Evolutionary conservation across 2,113 vertebrate genomes (phyloP), one percentile per base, ranked within the genome.

Genomic region (Oncorhynchus kisutch): DNA sequence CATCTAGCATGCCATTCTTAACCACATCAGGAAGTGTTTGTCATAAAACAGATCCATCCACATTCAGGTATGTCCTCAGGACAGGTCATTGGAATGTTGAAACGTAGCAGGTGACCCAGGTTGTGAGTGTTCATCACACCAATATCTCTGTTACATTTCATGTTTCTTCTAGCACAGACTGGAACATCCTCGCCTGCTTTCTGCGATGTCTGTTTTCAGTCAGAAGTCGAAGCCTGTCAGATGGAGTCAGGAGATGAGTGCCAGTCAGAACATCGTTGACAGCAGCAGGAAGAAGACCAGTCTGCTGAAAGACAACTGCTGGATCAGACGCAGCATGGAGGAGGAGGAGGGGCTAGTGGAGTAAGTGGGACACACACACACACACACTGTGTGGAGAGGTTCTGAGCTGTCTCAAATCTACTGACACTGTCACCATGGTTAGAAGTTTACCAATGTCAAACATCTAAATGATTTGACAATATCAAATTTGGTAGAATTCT

Each of bases 291-390:
- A 91, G 79, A 91, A 87, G 80, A 89, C 92, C 59, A 83, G 86
- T 8, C 88, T 95, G 70, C 84, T 96, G 39, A 91, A 95, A 78
- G 95, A 96, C 75, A 94, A 81, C 85, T 95, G 94, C 72, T 96
- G 95, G 95, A 96, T 96, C 88, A 96, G 90, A 88, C 39, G 2
- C 8, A 45, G 39, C 39, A 92, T 88, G 39, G 87, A 74, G 18
- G 93, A 94, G 73, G 93, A 95, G 29, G 95, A 95, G 77, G 77
- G 82, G 5, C 14, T 67, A 2, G 25, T 54, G 0, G 77, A 77
- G 86, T 90, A 81, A 70, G 85, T 83, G 22, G 67, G 31, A 71
- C 22, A 49, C 29, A 27, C 24, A 11, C 16, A 51, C 34, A 64
- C 14, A 16, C 31, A n/a, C n/a, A 25, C 6, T 39, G 45, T 2